Conservation (phyloP, 30 jellyfish, hydroid and myxozoan species). For the Clytia hemisphaerica region DNA sequence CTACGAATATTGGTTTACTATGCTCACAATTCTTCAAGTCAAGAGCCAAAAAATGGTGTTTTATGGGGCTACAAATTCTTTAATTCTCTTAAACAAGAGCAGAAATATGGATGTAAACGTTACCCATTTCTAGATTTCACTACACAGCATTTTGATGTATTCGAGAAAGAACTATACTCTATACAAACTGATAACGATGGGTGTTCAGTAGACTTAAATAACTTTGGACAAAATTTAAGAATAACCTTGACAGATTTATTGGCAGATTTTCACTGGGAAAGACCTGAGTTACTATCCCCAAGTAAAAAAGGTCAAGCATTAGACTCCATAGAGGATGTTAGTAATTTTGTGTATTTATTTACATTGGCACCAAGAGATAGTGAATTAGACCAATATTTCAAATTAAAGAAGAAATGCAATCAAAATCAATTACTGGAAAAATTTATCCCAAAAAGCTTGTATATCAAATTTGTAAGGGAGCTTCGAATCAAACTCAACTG, state of each 20-base stretch:
- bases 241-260: slow-evolving; percentile 63
- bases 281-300: slow-evolving; percentile 85
- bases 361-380: not conserved
- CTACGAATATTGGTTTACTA: slow-evolving; percentile 46
- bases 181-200: not conserved
- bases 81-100: slow-evolving; percentile 46
- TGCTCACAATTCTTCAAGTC: slow-evolving; percentile 2
- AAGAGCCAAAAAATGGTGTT: slow-evolving; percentile 24
- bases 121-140: slow-evolving; percentile 52
- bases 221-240: slow-evolving; percentile 32
- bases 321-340: not conserved
- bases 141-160: slow-evolving; percentile 40
- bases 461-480: too few relatives aligned
- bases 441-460: too few relatives aligned
- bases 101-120: slow-evolving; percentile 33
- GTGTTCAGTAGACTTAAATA: not conserved
- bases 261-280: slow-evolving; percentile 86
- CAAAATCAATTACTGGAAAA: too few relatives aligned
- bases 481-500: too few relatives aligned
- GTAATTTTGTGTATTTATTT: slow-evolving; percentile 6
- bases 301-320: not conserved
- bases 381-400: not conserved
- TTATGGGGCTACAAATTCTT: slow-evolving; percentile 88
- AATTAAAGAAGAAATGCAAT: not conserved
- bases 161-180: slow-evolving; percentile 52